Evolutionary conservation across 2,113 vertebrate genomes (phyloP).

Genomic region (Ptychochromis oligacanthus): DNA sequence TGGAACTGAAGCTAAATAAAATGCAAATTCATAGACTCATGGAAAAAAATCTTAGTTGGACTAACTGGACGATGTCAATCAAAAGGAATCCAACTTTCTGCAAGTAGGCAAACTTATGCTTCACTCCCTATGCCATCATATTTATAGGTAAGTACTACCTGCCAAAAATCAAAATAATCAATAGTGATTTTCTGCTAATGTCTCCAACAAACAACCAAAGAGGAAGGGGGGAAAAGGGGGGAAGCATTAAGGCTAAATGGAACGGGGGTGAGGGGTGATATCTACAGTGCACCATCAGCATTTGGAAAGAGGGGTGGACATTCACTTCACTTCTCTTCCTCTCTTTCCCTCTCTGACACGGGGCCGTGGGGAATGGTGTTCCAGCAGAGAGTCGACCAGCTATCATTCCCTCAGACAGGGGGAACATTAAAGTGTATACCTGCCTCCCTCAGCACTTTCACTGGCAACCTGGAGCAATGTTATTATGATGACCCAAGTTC

Average conservation of each 20-base stretch:
- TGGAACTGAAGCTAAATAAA: neutral
- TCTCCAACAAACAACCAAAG: neutral
- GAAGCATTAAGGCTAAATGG: neutral
- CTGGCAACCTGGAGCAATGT: conserved; percentile 31
- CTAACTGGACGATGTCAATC: neutral
- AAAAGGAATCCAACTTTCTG: neutral
- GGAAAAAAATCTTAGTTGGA: neutral
- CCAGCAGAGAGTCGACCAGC: conserved; percentile 17
- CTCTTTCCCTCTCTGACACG: neutral
- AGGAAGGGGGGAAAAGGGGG: neutral
- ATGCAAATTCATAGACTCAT: neutral
- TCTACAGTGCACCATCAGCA: conserved; percentile 46
- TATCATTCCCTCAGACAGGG: conserved; percentile 54
- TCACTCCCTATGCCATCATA: conserved; percentile 1
- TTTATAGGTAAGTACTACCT: neutral
- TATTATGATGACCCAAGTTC: conserved; percentile 59
- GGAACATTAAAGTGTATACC: conserved; percentile 64
- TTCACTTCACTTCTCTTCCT: conserved; percentile 10
- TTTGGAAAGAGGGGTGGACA: conserved; percentile 1
- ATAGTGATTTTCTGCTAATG: conserved; percentile 9
- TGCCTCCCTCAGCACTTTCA: conserved; percentile 65
- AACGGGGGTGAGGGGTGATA: neutral
- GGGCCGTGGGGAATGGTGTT: conserved; percentile 38
- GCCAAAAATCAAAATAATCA: conserved; percentile 23
- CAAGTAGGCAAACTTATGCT: neutral